Base-by-base conservation (phyloP, 2,797 vertebrate species). In the Iguana delicatissima region DNA sequence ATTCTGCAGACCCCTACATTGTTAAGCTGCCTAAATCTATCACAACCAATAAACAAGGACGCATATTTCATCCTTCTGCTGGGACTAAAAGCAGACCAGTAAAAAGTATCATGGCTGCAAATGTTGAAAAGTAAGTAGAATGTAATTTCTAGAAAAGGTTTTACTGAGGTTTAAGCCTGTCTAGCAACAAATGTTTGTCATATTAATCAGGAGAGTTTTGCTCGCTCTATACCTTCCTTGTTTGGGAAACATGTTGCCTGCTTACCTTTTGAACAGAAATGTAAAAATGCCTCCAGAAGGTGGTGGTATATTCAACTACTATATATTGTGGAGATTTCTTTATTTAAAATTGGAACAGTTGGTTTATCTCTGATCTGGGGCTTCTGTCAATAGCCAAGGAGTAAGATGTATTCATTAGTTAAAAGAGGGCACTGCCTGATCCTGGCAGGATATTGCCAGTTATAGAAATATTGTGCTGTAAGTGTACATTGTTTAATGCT, bases 31-130 rank as follows among this genome's bases (percentile, higher is more conserved):
- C 29, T 12, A 96, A 89, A 29, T 57, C 82, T 24, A 26, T 79
- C 35, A n/a, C 89, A 55, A 62, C 74, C 64, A 94, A 92, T 89
- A 96, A 96, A 94, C 76, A 90, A 50, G 14, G 0, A 32, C 96
- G 95, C 72, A 86, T 97, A 93, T 98, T 98, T 93, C 96, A 96
- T 72, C 97, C 97, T n/a, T 91, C 94, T 59, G 26, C 95, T 69
- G 97, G 97, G 83, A 95, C 96, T 52, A 98, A 98, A 95, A 97
- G 96, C 94, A 97, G 96, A 90, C 97, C 97, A 67, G 12, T 96
- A 86, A 95, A 89, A 94, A 98, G 97, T 87, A 97, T 98, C 92
- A 93, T 98, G 90, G 90, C 92, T 80, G 91, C 96, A 92, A 98
- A 98, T 93, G 95, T 98, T 93, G 95, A 89, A 96, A 98, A 96